A percentile compares a stretch with the other conserved stretches of the same genome.
phyloP scores from a whole-genome alignment of 2,888 invertebrate species.

The Sminthurinus aureus region DNA sequence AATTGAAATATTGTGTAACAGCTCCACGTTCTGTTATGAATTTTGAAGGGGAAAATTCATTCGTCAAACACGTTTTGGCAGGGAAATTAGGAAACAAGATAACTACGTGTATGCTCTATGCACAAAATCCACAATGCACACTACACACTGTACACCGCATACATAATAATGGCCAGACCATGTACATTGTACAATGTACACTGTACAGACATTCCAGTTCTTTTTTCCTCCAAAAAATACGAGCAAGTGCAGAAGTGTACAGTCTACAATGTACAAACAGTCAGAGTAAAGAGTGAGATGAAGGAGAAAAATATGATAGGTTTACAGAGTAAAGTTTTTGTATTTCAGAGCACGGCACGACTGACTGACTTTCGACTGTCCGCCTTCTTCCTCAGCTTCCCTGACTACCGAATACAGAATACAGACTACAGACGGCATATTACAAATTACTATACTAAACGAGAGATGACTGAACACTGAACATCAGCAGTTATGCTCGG shows the following conservation, averaged over 20 bases:
- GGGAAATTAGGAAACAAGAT: constrained; percentile 10
- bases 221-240: neutral
- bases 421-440: too few relatives aligned
- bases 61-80: neutral
- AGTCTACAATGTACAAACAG: neutral
- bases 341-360: neutral
- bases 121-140: too few relatives aligned
- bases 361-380: neutral
- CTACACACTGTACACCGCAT: neutral
- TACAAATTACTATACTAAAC: too few relatives aligned
- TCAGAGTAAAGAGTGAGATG: neutral
- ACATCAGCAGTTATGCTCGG: neutral
- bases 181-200: neutral
- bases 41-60: neutral
- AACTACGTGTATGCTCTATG: too few relatives aligned
- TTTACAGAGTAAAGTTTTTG: neutral
- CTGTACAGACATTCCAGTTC: neutral
- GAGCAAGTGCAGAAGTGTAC: neutral
- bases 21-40: neutral
- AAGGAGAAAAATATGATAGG: neutral
- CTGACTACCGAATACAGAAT: too few relatives aligned
- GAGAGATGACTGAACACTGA: too few relatives aligned
- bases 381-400: neutral
- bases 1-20: constrained; percentile 1
- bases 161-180: too few relatives aligned